Evolutionary conservation across 92 coral and sea anemone genomes (phyloP).

Genomic region (Galaxea fascicularis): DNA sequence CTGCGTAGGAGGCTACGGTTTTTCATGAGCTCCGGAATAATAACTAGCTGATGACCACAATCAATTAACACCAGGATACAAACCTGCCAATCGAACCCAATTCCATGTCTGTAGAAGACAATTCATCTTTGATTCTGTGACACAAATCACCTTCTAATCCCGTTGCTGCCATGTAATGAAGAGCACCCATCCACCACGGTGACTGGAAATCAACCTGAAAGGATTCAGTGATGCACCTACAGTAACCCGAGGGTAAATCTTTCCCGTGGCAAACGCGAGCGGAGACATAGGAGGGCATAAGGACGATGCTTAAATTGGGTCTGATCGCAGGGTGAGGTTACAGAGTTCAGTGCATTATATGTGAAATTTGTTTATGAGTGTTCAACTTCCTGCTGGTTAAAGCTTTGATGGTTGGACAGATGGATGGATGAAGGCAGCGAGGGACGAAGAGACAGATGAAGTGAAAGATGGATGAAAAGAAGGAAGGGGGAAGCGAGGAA

Average conservation of each 20-base stretch:
- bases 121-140: slow-evolving; percentile 79
- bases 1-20: too few species aligned
- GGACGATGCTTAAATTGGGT: too few species aligned
- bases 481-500: not conserved
- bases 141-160: slow-evolving; percentile 43
- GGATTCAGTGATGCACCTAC: not conserved
- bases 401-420: too few species aligned
- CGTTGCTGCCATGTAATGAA: slow-evolving; percentile 45
- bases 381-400: too few species aligned
- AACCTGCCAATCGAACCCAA: slow-evolving; percentile 68
- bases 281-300: too few species aligned
- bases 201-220: slow-evolving; percentile 75
- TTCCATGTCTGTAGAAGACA: slow-evolving; percentile 67
- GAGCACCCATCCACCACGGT: slow-evolving; percentile 94
- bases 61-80: not conserved
- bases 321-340: too few species aligned
- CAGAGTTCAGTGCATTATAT: too few species aligned
- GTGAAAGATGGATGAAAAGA: not conserved
- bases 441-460: not conserved
- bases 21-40: not conserved
- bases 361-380: too few species aligned
- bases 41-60: not conserved
- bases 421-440: too few species aligned
- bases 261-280: too few species aligned
- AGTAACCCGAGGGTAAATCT: too few species aligned